A percentile compares a stretch with the other conserved stretches of the same genome.
These are phyloP conservation scores for Esox masquinongy DNA, from an alignment of 2,797 vertebrate species.

Conservation along the genomic window DNA sequence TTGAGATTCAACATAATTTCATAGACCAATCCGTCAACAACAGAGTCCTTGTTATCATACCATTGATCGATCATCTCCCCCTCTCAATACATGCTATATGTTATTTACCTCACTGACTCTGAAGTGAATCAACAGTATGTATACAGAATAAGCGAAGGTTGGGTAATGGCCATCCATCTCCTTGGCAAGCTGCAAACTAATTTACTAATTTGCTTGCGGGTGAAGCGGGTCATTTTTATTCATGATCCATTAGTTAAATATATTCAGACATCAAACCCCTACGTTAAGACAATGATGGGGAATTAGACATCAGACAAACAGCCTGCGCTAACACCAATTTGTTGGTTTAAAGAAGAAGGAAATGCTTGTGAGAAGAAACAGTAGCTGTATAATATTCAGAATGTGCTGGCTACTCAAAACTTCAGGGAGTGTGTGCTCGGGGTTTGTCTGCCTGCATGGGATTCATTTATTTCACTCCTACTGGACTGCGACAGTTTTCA, in stretches of 20 bases:
- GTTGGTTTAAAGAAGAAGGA: constrained; percentile 10
- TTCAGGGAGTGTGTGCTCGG: neutral
- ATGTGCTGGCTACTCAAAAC: neutral
- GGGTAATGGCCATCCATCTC: constrained; percentile 62
- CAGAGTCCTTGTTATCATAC: constrained; percentile 32
- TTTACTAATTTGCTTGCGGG: constrained; percentile 74
- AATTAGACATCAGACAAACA: neutral
- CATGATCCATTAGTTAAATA: constrained; percentile 74
- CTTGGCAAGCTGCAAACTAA: constrained; percentile 65
- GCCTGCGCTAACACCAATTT: neutral
- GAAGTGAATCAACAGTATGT: constrained; percentile 37
- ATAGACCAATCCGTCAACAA: constrained; percentile 23
- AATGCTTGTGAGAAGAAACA: neutral
- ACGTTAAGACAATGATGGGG: constrained; percentile 48
- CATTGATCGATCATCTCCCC: constrained; percentile 49
- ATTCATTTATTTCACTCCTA: constrained; percentile 52
- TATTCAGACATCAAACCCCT: constrained; percentile 69
- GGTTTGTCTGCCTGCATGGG: constrained; percentile 16
- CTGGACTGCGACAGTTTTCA: constrained; percentile 55
- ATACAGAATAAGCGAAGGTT: constrained; percentile 53
- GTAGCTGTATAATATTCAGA: neutral
- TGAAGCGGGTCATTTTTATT: constrained; percentile 68
- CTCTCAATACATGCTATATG: constrained; percentile 24
- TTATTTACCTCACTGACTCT: constrained; percentile 35
- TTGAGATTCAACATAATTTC: constrained; percentile 34